Base-by-base conservation (phyloP, 2,797 vertebrate species). In the Catharus ustulatus region DNA sequence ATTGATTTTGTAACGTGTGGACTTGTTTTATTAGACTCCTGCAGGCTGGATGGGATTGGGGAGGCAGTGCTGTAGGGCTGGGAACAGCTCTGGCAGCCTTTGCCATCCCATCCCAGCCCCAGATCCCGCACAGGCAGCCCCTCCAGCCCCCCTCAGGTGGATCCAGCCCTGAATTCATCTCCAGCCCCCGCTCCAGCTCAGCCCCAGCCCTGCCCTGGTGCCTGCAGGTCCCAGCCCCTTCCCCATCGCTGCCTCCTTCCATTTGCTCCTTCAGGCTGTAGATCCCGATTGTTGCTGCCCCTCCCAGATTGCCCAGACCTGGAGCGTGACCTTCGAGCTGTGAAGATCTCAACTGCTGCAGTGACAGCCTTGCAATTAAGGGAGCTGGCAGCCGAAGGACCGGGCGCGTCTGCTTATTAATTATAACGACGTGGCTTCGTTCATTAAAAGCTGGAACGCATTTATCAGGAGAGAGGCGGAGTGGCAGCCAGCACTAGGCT, bases 1-100 rank as follows among this genome's bases (percentile, higher is more conserved):
- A 97, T 97, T 96, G 97, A 96, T 96, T 97, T 72, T 94, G 96
- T 94, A 96, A 93, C 68, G 63, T 84, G 92, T 76, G 87, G 95
- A 94, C 86, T 93, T 89, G 94, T 95, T 95, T 96, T 95, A 97
- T 94, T 90, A 93, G 96, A 38, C 90, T 95, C 89, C 92, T 83
- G 94, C 89, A 78, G 77, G 91, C 93, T 55, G 78, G 84, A 34
- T 0, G 45, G 67, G 95, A 84, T 73, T 32, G 90, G 92, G 75
- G 49, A 92, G 86, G 87, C 79, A 81, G 84, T 6, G 2, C 27
- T 2, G 13, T 10, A 18, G 2, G 6, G 87, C 77, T 83, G 94
- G 81, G 13, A 48, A 13, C 0, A 3, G 87, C 80, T 59, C 66
- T 38, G 5, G 4, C 10, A 15, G 20, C 24, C 87, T 49, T 15